Percentiles rank a stretch among this genome's conserved stretches.
These are phyloP conservation scores for Antrozous pallidus DNA, from an alignment of 2,797 vertebrate species.

Conservation along the genomic window DNA sequence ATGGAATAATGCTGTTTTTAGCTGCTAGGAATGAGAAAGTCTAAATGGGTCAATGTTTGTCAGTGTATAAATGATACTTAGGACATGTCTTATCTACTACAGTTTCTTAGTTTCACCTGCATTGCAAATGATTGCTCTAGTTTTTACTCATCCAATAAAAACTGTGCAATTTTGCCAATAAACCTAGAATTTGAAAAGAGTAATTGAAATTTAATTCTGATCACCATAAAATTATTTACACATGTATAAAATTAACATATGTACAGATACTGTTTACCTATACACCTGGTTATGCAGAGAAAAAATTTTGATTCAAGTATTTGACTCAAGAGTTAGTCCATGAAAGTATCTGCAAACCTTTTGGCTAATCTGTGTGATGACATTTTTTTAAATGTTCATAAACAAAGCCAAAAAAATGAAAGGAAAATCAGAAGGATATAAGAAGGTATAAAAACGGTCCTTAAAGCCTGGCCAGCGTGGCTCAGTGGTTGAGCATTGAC, in stretches of 20 bases:
- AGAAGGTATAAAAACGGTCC: not conserved
- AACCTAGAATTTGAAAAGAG: not conserved
- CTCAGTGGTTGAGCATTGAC: too few relatives aligned
- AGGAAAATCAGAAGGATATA: not conserved
- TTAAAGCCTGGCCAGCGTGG: not conserved
- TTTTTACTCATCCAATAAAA: constrained; percentile 1
- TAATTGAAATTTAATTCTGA: not conserved
- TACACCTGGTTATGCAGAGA: not conserved
- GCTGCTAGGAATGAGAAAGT: not conserved
- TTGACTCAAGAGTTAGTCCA: not conserved
- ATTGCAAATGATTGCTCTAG: not conserved
- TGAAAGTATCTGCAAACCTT: not conserved
- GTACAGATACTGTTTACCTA: not conserved
- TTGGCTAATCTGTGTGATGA: not conserved
- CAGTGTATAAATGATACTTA: not conserved
- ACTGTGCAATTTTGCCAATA: not conserved
- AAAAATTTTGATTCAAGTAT: not conserved
- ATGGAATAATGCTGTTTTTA: not conserved
- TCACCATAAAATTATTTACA: not conserved
- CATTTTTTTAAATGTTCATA: not conserved
- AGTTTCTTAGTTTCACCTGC: not conserved
- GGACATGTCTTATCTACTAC: not conserved
- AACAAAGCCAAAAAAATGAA: not conserved
- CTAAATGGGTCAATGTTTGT: constrained; percentile 5
- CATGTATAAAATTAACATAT: not conserved